Evolutionary conservation across 2,888 invertebrate genomes (phyloP).

Genomic region (Andricus quercusramuli): DNA sequence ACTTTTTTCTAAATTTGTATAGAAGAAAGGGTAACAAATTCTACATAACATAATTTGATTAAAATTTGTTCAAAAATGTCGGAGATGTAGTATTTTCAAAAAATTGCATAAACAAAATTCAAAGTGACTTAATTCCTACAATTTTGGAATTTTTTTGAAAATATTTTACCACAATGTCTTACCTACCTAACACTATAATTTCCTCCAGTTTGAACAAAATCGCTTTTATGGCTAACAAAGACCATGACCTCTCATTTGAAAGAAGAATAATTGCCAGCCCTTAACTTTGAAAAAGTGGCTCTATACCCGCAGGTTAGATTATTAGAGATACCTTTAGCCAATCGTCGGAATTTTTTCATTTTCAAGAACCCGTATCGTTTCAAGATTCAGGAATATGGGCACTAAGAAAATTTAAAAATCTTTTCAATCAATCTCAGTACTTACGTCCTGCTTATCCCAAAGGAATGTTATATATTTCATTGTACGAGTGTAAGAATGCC

Average conservation of each 20-base stretch:
- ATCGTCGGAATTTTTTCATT: conserved; percentile 5
- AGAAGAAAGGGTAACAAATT: no score
- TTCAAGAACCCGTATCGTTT: conserved; percentile 29
- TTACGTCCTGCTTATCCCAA: neutral
- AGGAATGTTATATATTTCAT: neutral
- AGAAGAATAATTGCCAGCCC: neutral
- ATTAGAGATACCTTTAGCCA: neutral
- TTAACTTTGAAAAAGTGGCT: neutral
- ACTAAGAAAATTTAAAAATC: conserved; percentile 27
- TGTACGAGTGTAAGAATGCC: neutral
- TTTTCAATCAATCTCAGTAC: conserved; percentile 11
- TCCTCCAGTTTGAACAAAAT: no score
- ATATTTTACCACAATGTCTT: no score
- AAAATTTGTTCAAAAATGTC: no score
- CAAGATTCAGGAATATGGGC: conserved; percentile 27
- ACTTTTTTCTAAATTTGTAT: no score
- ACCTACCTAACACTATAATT: no score
- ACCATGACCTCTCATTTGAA: neutral
- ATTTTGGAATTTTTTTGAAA: no score
- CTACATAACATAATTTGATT: no score
- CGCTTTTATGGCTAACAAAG: no score
- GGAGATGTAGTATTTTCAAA: no score
- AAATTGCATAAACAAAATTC: no score
- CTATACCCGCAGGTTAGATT: conserved; percentile 35
- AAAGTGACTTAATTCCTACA: no score